These are phyloP conservation scores for Chaetogeoica ovagalla DNA, from an alignment of 2,888 invertebrate genomes.

Conservation along the genomic window DNA sequence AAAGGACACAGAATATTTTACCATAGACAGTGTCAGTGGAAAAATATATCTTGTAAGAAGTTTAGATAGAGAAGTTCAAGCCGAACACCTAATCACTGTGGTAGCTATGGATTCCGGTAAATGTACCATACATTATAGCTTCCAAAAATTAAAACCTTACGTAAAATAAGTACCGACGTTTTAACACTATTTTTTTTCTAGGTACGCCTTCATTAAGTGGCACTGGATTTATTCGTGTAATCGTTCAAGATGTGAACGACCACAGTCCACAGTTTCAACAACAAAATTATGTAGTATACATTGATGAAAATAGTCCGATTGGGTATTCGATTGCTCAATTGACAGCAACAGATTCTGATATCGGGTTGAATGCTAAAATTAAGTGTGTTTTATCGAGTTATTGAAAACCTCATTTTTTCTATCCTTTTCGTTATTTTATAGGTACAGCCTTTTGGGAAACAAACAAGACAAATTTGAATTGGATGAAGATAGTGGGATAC, in stretches of 20 bases:
- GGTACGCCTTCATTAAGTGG: constrained; percentile 91
- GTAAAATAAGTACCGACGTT: neutral
- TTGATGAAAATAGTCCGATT: constrained; percentile 80
- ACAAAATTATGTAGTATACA: constrained; percentile 75
- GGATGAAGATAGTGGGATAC: constrained; percentile 76
- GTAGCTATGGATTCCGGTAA: constrained; percentile 94
- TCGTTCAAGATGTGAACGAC: constrained; percentile 93
- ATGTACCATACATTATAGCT: constrained; percentile 57
- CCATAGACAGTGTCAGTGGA: constrained; percentile 88
- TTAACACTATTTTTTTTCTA: constrained; percentile 59
- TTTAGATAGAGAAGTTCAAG: constrained; percentile 80
- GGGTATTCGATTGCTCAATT: constrained; percentile 79
- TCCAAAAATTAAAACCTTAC: neutral
- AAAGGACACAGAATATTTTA: constrained; percentile 87
- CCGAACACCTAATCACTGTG: constrained; percentile 81
- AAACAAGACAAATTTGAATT: constrained; percentile 80
- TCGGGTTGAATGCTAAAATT: constrained; percentile 83
- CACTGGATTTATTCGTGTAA: constrained; percentile 83
- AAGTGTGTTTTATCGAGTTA: constrained; percentile 61
- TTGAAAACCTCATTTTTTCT: constrained; percentile 1
- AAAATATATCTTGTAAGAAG: constrained; percentile 82
- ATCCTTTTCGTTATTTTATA: constrained; percentile 57
- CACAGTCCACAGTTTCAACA: constrained; percentile 86
- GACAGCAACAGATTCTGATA: constrained; percentile 78
- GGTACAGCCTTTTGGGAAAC: constrained; percentile 80